Base-by-base conservation (phyloP, 2,888 invertebrate species). In the Xanthorhoe spadicearia region DNA sequence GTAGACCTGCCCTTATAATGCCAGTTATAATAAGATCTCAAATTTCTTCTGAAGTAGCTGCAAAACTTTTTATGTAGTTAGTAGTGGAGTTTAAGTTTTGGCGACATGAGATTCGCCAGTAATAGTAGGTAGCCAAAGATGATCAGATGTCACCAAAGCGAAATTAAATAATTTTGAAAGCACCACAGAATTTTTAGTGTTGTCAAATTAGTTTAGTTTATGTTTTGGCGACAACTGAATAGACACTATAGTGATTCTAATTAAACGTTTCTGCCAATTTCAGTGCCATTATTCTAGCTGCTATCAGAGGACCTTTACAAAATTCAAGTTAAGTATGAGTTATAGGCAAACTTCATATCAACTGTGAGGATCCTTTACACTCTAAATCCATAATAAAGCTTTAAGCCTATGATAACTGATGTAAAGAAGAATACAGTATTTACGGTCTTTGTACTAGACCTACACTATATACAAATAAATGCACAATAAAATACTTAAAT, bases 391-490 rank as follows among this genome's bases (percentile, higher is more conserved):
- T 23, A 51, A 51, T 13, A 38, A 52, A 64, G 68, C 68, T 68
- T 64, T 64, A 57, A 68, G 68, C 64, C 61, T 61, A 57, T 61
- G 13, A 55, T 23, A 48, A 67, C 46, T 28, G 38, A 54, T 60
- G 55, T 62, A 38, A 56, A 57, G 48, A 68, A 64, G 28, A 64
- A 67, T 67, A 67, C 60, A 67, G 32, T 63, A 67, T 67, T 64
- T 67, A 67, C 38, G 64, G 68, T 68, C 64, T 61, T 64, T 68
- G 64, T 64, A 67, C 15, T 61, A 19, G 68, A 68, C 61, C 61
- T 64, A 53, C 68, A 58, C 49, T 65, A 60, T 65, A 38, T 46
- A 70, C 68, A 70, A 70, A 64, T 71, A 73, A 73, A 73, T 73
- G 71, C 71, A 65, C 51, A 65, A 52, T 13, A 54, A 67, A 66